phyloP scores from a whole-genome alignment of 2,113 vertebrate species.

The Anoplopoma fimbria region DNA sequence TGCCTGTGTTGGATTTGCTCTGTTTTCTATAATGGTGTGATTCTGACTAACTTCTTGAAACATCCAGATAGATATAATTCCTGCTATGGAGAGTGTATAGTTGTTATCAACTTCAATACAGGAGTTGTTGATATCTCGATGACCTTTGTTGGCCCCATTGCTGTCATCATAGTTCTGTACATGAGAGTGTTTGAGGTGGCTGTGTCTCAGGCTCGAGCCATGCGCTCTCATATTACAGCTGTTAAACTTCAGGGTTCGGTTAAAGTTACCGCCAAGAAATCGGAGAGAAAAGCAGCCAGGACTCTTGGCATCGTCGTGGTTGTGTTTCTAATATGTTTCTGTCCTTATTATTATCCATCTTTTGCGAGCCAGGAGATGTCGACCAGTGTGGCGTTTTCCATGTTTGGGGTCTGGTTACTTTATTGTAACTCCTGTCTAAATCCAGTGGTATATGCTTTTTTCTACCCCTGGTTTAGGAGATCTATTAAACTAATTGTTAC shows the following conservation, averaged over 20 bases:
- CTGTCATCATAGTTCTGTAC: neutral
- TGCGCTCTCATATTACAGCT: neutral
- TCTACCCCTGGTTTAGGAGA: conserved; percentile 22
- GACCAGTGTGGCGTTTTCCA: neutral
- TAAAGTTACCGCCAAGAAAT: neutral
- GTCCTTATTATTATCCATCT: conserved; percentile 24
- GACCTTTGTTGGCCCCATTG: neutral
- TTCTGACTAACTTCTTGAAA: neutral
- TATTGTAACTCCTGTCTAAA: conserved; percentile 19
- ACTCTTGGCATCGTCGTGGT: neutral
- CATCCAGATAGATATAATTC: neutral
- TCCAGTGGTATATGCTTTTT: conserved; percentile 10
- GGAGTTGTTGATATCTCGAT: neutral
- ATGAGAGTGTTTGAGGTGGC: neutral
- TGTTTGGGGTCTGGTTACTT: conserved; percentile 4
- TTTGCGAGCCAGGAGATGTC: neutral
- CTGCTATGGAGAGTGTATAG: conserved; percentile 2
- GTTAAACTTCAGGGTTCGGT: neutral
- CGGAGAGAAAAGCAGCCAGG: neutral
- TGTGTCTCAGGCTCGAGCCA: conserved; percentile 5
- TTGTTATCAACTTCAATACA: neutral
- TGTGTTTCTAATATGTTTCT: neutral
- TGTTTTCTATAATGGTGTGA: neutral
- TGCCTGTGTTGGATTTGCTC: conserved; percentile 2
- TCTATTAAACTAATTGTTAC: conserved; percentile 12